A percentile compares a stretch with the other conserved stretches of the same genome.
Evolutionary conservation across 2,888 invertebrate genomes (phyloP).

Genomic region (Lissocephala sabroskyi): DNA sequence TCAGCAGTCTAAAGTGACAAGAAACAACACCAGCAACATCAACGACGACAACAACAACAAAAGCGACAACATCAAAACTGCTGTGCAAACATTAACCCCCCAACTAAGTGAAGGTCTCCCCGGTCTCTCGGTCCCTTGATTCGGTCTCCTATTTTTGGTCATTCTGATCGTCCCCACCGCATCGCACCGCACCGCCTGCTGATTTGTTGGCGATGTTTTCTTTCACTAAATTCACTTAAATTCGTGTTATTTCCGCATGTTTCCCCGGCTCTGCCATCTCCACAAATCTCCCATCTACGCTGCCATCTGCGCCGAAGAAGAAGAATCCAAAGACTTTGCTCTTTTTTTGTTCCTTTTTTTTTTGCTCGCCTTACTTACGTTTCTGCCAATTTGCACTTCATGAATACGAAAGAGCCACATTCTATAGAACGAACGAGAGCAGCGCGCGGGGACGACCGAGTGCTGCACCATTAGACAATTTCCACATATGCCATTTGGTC

Average conservation of each 20-base stretch:
- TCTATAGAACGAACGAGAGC: background rate
- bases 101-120: constrained; percentile 36
- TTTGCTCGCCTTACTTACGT: constrained; percentile 21
- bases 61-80: constrained; percentile 13
- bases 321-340: too few species aligned
- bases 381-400: constrained; percentile 58
- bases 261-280: constrained; percentile 30
- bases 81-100: constrained; percentile 39
- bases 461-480: constrained; percentile 56
- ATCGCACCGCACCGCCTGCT: too few species aligned
- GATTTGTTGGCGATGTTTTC: constrained; percentile 59
- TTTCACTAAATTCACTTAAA: constrained; percentile 62
- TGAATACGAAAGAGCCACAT: constrained; percentile 39
- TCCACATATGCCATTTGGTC: constrained; percentile 43
- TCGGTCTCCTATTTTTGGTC: constrained; percentile 6
- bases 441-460: background rate
- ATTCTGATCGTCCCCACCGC: too few species aligned
- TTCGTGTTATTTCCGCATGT: constrained; percentile 58
- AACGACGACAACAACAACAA: constrained; percentile 1
- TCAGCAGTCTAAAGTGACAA: constrained; percentile 12
- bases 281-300: constrained; percentile 25
- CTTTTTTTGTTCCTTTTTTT: constrained; percentile 21
- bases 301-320: too few species aligned
- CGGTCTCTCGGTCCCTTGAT: constrained; percentile 16
- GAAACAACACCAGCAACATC: constrained; percentile 2